phyloP scores from a whole-genome alignment of 2,797 vertebrate genomes.

The Acridotheres tristis region DNA sequence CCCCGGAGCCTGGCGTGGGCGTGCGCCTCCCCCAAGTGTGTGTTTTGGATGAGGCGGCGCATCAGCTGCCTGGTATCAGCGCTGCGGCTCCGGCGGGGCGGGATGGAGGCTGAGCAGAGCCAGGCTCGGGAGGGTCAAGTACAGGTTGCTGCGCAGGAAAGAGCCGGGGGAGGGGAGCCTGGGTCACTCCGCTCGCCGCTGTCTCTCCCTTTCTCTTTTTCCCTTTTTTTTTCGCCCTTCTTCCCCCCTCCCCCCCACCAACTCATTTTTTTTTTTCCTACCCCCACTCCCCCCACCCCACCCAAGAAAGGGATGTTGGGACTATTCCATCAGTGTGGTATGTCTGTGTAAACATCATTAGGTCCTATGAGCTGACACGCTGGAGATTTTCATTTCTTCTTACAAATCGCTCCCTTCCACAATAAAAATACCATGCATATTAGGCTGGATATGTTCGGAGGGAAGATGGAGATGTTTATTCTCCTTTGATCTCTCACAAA shows the following conservation, averaged over 20 bases:
- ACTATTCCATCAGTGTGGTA: conserved; percentile 76
- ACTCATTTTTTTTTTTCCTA: not conserved
- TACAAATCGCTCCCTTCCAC: conserved; percentile 76
- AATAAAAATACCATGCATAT: conserved; percentile 74
- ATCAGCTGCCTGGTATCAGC: conserved; percentile 72
- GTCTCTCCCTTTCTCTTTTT: conserved; percentile 15
- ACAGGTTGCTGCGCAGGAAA: conserved; percentile 78
- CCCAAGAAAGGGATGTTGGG: conserved; percentile 68
- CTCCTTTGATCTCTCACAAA: conserved; percentile 44
- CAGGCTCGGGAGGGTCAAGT: conserved; percentile 80
- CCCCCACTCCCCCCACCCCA: not conserved
- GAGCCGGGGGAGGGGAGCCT: conserved; percentile 74
- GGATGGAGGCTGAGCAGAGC: conserved; percentile 70
- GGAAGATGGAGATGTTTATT: conserved; percentile 51
- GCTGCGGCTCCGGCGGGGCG: conserved; percentile 73
- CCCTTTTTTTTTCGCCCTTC: not conserved
- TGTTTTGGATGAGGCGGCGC: conserved; percentile 70
- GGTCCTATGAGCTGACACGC: conserved; percentile 75
- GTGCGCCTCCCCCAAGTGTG: conserved; percentile 65
- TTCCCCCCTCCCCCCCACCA: too few species aligned
- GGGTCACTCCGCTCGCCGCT: conserved; percentile 67
- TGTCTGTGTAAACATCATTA: conserved; percentile 89
- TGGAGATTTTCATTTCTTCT: conserved; percentile 82
- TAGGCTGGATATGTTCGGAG: conserved; percentile 41
- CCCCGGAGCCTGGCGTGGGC: conserved; percentile 34